These are phyloP conservation scores for Hanleya hanleyi DNA, from an alignment of 2,888 invertebrate genomes.

Conservation along the genomic window DNA sequence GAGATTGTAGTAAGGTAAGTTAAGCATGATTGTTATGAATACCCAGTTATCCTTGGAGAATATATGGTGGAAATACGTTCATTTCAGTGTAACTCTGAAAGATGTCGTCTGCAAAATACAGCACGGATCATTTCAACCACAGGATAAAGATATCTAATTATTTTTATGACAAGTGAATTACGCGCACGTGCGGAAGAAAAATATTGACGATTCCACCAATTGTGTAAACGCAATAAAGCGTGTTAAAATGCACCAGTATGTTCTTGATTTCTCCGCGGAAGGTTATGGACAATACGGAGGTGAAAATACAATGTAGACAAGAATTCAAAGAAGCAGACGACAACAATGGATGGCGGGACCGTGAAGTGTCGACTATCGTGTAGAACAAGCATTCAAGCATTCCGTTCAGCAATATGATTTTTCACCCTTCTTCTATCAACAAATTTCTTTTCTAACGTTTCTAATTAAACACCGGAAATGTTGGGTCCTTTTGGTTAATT, in stretches of 20 bases:
- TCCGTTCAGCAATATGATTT: not conserved
- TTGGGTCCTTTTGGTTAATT: not conserved
- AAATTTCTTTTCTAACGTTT: not conserved
- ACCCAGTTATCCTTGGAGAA: no score
- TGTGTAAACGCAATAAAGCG: not conserved
- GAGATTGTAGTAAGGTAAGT: no score
- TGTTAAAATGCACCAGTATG: not conserved
- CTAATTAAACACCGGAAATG: constrained; percentile 1
- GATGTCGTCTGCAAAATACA: no score
- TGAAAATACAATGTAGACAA: not conserved
- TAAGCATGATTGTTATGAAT: no score
- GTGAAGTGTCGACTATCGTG: not conserved
- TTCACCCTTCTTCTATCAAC: not conserved
- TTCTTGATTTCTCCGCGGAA: constrained; percentile 7
- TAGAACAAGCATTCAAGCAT: not conserved
- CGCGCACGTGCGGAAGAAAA: constrained; percentile 7
- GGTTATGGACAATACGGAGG: not conserved
- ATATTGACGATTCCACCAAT: not conserved
- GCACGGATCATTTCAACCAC: no score
- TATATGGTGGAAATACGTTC: no score
- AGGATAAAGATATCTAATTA: no score
- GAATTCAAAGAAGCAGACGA: not conserved
- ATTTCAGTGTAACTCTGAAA: no score
- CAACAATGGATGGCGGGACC: not conserved
- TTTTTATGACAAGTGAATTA: no score